Conservation (phyloP, 2,797 vertebrate species). For the Capromys pilorides region DNA sequence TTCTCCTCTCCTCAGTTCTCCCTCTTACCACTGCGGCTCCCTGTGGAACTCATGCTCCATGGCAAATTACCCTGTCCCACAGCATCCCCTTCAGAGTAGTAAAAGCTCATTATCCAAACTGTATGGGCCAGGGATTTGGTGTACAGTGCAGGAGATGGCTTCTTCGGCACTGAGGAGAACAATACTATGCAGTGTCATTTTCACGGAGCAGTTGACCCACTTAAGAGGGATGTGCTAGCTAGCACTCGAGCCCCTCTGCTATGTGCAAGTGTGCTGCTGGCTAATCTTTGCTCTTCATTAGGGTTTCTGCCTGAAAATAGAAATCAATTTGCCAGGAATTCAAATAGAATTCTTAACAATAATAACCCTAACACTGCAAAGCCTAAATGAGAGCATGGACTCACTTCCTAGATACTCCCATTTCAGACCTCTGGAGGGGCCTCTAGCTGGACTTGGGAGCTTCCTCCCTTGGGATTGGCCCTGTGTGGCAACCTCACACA, state of each 20-base stretch:
- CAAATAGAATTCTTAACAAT: neutral
- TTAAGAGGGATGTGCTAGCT: neutral
- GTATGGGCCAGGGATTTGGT: no score
- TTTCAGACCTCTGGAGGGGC: neutral
- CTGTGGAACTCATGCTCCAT: neutral
- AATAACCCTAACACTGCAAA: neutral
- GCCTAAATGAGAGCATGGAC: neutral
- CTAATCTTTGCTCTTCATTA: neutral
- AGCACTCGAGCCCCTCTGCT: neutral
- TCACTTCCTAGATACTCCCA: neutral
- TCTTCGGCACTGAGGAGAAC: neutral
- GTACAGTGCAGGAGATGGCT: neutral
- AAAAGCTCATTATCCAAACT: neutral
- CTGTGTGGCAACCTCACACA: fast-evolving
- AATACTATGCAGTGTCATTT: neutral
- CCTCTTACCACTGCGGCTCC: neutral
- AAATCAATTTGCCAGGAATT: neutral
- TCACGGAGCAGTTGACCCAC: neutral
- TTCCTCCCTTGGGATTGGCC: fast-evolving
- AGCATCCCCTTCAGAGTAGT: neutral
- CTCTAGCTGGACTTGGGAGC: neutral
- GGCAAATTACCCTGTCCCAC: neutral
- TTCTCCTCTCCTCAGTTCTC: neutral
- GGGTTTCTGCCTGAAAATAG: neutral
- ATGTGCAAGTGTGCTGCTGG: neutral